Base-by-base conservation (phyloP, 2,113 vertebrate genomes). In the Melanocharis versteri region DNA sequence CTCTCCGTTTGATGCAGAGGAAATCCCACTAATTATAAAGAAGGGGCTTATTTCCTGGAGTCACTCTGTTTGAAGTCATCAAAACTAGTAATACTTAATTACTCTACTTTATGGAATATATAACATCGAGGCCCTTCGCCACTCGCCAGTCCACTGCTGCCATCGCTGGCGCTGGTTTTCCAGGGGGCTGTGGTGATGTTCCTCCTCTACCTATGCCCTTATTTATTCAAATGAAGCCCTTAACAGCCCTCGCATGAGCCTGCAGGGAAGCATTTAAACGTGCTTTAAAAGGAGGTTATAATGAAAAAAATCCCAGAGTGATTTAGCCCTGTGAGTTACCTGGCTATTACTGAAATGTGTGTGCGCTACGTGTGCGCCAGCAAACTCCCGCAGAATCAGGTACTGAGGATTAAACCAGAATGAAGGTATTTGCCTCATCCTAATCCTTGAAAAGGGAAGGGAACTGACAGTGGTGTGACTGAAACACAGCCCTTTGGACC, bases 21-120 rank as follows among this genome's bases (percentile, higher is more conserved):
- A 97, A 97, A 97, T 97, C 95, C 94, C 75, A 24, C 87, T 93
- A 91, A 96, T 97, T 97, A 91, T 87, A 87, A 95, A 94, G 93
- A 97, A 96, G 93, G 93, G 94, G 92, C 93, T 97, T 97, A 96
- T 96, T 95, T 94, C 96, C 89, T 93, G 90, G 87, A 96, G 94
- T 94, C 92, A 76, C 95, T 95, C 91, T 77, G 97, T 94, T 95
- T 95, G 94, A 94, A 97, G 93, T 93, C 82, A 88, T 90, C 91
- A 78, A 83, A 93, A 94, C 81, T 61, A 75, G 83, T 57, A 80
- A 90, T 50, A 48, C 89, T 96, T 95, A 92, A 94, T 92, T 77
- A 76, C 79, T 91, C 79, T 65, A 50, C 90, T 96, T 81, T 81
- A 83, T 80, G 93, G 94, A 89, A 80, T 81, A 87, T 75, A 39